phyloP scores from a whole-genome alignment of 2,888 invertebrate species.

The Melanargia galathea region DNA sequence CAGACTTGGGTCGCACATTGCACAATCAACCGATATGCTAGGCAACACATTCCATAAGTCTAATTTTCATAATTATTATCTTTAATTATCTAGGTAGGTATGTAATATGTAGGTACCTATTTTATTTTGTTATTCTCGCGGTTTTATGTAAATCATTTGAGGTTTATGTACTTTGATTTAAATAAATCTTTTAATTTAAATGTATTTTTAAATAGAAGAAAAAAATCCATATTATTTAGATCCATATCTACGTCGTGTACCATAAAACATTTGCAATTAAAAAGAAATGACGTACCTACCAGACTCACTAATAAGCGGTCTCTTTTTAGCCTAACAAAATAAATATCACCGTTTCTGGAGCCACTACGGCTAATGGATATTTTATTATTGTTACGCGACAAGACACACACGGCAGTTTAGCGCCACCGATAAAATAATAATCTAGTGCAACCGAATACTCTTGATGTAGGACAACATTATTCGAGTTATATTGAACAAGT shows the following conservation, averaged over 20 bases:
- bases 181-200: background rate
- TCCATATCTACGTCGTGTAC: no score
- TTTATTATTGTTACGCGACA: constrained; percentile 80
- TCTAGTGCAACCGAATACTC: constrained; percentile 36
- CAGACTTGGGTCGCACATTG: no score
- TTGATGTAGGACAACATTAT: constrained; percentile 58
- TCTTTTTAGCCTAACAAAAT: constrained; percentile 31
- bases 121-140: no score
- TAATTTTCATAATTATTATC: no score
- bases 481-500: no score
- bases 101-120: no score
- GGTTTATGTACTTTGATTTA: background rate
- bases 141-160: no score
- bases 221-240: no score
- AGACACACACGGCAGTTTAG: constrained; percentile 74
- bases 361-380: constrained; percentile 81
- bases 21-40: no score
- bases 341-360: constrained; percentile 31
- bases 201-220: no score
- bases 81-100: no score
- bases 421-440: constrained; percentile 59
- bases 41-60: no score
- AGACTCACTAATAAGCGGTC: constrained; percentile 20
- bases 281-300: background rate
- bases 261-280: background rate